phyloP scores from a whole-genome alignment of 2,888 invertebrate species.

The Ormia ochracea region DNA sequence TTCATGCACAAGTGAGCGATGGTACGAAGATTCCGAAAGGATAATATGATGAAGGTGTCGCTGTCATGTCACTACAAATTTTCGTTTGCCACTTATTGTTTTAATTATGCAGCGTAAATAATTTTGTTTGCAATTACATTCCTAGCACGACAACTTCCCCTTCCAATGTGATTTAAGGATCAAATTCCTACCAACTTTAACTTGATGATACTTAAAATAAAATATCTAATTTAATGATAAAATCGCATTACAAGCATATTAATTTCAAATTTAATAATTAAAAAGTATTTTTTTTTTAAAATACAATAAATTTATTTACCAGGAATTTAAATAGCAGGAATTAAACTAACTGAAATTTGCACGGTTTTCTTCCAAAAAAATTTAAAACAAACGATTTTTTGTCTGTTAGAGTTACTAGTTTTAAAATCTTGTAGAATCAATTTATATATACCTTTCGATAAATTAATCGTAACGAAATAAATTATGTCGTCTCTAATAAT shows the following conservation, averaged over 20 bases:
- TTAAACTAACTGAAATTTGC: no score
- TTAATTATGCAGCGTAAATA: constrained; percentile 74
- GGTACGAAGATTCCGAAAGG: neutral
- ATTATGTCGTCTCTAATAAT: no score
- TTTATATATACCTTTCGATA: no score
- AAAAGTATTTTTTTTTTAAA: no score
- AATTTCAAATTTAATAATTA: neutral
- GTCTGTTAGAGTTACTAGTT: no score
- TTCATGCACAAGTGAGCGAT: constrained; percentile 6
- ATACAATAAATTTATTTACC: no score
- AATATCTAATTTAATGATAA: constrained; percentile 26
- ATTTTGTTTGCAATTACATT: constrained; percentile 63
- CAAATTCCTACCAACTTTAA: constrained; percentile 42
- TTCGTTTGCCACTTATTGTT: constrained; percentile 66
- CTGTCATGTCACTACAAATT: constrained; percentile 6
- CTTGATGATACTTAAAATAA: neutral
- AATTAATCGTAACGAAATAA: no score
- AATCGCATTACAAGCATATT: constrained; percentile 32
- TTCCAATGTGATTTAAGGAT: constrained; percentile 62
- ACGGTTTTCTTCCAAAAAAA: no score
- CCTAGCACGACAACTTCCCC: neutral
- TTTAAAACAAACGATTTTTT: no score
- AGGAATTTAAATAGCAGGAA: no score
- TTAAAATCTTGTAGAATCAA: no score
- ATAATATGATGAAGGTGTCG: constrained; percentile 18